phyloP scores from a whole-genome alignment of 2,113 vertebrate genomes.

The Myocastor coypus region DNA sequence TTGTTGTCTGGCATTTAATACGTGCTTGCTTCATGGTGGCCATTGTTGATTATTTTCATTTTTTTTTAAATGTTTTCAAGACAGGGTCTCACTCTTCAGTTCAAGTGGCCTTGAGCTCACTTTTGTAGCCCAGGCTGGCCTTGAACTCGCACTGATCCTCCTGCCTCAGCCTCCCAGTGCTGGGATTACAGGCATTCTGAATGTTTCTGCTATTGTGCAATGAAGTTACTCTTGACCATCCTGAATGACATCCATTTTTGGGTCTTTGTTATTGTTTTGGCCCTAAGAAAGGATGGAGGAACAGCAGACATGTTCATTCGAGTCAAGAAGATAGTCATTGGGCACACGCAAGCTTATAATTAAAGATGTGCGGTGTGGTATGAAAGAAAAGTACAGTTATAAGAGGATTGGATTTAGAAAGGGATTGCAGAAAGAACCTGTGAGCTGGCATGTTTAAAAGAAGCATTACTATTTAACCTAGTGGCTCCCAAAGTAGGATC shows the following conservation, averaged over 20 bases:
- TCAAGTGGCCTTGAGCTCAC: no score
- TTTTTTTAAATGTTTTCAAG: no score
- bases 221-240: not conserved
- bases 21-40: not conserved
- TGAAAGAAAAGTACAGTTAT: not conserved
- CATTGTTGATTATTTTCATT: not conserved
- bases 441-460: not conserved
- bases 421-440: accelerated
- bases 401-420: not conserved
- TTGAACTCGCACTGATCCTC: no score
- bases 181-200: no score
- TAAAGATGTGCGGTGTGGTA: not conserved
- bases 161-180: no score
- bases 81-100: no score
- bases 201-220: not conserved
- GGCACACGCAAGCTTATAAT: not conserved
- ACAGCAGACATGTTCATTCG: not conserved
- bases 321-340: not conserved
- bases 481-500: not conserved
- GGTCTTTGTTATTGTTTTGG: not conserved
- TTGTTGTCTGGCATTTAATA: not conserved
- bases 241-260: not conserved
- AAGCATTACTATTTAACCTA: not conserved
- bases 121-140: no score
- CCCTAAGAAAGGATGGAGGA: not conserved